Evolutionary conservation across 2,797 vertebrate species (phyloP).

Genomic region (Macropus fuliginosus): DNA sequence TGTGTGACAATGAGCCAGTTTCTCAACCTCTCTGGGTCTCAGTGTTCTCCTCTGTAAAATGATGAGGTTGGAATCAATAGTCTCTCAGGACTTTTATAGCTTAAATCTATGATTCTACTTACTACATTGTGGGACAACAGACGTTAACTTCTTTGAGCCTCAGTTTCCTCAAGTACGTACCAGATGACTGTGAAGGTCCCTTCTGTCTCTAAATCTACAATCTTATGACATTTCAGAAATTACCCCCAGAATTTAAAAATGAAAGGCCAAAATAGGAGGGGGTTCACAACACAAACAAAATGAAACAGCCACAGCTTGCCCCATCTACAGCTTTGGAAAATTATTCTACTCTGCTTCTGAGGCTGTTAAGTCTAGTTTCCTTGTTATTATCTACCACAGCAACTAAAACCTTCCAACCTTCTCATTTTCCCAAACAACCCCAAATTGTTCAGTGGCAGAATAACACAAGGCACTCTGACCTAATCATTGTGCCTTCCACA

Average conservation of each 20-base stretch:
- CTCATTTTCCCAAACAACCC: constrained; percentile 14
- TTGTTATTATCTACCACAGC: not conserved
- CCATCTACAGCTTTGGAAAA: constrained; percentile 40
- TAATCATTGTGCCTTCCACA: constrained; percentile 12
- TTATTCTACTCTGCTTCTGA: constrained; percentile 33
- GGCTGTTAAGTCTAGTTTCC: constrained; percentile 45
- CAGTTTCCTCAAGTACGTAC: not conserved
- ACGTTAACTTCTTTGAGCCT: constrained; percentile 18
- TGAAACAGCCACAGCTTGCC: not conserved
- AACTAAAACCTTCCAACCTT: constrained; percentile 33
- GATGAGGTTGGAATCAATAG: not conserved
- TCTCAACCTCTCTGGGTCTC: constrained; percentile 17
- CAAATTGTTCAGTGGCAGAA: constrained; percentile 29
- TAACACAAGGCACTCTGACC: not conserved
- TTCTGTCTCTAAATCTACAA: not conserved
- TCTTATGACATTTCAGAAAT: not conserved
- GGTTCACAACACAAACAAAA: constrained; percentile 45
- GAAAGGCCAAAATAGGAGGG: not conserved
- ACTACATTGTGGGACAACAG: not conserved
- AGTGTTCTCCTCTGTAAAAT: constrained; percentile 24
- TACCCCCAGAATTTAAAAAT: not conserved
- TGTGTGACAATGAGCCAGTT: not conserved
- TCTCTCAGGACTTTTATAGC: not conserved
- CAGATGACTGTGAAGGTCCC: not conserved
- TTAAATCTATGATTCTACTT: not conserved